A percentile compares a stretch with the other conserved stretches of the same genome.
Conservation (phyloP, 2,797 vertebrate species). For the Cirrhinus molitorella region DNA sequence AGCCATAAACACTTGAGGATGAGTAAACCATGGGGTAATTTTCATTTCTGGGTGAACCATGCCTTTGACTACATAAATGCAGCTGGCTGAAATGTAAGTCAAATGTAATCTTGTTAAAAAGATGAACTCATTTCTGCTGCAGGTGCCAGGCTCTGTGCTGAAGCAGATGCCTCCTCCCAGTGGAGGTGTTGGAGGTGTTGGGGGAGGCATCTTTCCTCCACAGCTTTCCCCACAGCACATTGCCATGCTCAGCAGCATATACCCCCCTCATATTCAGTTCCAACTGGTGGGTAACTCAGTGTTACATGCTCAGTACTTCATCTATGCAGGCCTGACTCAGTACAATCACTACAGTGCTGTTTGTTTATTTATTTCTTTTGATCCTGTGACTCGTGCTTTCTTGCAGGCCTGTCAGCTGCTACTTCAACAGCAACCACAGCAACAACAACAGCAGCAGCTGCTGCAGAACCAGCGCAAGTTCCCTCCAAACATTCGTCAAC, state of each 20-base stretch:
- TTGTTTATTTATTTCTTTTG: neutral
- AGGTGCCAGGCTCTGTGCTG: slow-evolving; percentile 97
- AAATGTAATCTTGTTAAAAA: neutral
- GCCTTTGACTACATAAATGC: neutral
- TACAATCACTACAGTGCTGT: neutral
- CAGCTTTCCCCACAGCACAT: slow-evolving; percentile 98
- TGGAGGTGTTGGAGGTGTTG: slow-evolving; percentile 81
- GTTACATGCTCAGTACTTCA: neutral
- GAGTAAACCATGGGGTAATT: too few relatives aligned
- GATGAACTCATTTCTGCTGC: slow-evolving; percentile 49
- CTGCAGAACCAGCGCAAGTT: slow-evolving; percentile 98
- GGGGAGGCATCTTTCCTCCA: slow-evolving; percentile 83
- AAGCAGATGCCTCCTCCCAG: slow-evolving; percentile 96
- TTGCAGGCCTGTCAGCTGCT: slow-evolving; percentile 95
- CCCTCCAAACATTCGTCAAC: slow-evolving; percentile 91
- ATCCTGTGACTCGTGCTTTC: slow-evolving; percentile 10
- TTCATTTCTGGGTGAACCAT: too few relatives aligned
- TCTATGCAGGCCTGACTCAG: neutral
- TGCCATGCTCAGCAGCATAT: slow-evolving; percentile 98
- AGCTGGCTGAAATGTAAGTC: neutral
- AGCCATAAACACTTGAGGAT: too few relatives aligned
- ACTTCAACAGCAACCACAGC: slow-evolving; percentile 82
- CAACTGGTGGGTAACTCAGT: slow-evolving; percentile 87
- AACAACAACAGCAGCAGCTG: slow-evolving; percentile 87
- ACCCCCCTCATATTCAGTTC: slow-evolving; percentile 96